Conservation (phyloP, 2,797 vertebrate genomes). For the Leuciscus waleckii region DNA sequence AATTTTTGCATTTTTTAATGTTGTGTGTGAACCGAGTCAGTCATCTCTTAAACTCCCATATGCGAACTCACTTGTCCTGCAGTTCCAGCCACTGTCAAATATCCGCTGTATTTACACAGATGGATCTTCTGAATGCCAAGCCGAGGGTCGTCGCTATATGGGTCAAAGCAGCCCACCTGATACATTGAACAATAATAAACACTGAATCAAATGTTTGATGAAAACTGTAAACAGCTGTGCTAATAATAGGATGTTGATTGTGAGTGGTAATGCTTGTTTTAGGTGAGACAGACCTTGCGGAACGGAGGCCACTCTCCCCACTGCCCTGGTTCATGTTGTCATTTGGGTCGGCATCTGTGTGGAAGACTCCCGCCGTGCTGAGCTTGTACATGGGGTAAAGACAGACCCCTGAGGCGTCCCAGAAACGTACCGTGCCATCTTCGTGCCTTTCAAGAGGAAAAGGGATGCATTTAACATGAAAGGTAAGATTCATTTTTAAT, state of each 20-base stretch:
- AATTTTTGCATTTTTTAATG: neutral
- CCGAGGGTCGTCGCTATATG: conserved; percentile 97
- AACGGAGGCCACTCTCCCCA: conserved; percentile 96
- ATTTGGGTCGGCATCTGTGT: conserved; percentile 90
- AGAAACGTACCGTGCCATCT: conserved; percentile 94
- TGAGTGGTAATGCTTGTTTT: neutral
- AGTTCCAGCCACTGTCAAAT: conserved; percentile 93
- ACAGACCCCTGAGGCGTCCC: conserved; percentile 97
- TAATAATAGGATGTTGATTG: neutral
- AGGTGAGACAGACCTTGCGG: conserved; percentile 83
- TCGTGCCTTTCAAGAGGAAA: conserved; percentile 83
- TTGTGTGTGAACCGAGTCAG: neutral
- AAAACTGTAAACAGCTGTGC: neutral
- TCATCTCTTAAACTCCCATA: neutral
- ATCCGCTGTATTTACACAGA: conserved; percentile 97
- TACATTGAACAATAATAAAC: neutral
- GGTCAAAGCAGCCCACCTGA: conserved; percentile 97
- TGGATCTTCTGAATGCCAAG: conserved; percentile 98
- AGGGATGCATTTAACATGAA: conserved; percentile 9
- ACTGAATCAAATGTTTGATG: neutral
- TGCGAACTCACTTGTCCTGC: conserved; percentile 90
- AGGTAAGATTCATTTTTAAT: neutral
- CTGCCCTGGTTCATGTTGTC: conserved; percentile 89
- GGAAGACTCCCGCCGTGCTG: conserved; percentile 90
- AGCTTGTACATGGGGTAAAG: conserved; percentile 92